Evolutionary conservation across 35 echinoderm and acorn worm genomes (phyloP).

Genomic region (Apostichopus japonicus): DNA sequence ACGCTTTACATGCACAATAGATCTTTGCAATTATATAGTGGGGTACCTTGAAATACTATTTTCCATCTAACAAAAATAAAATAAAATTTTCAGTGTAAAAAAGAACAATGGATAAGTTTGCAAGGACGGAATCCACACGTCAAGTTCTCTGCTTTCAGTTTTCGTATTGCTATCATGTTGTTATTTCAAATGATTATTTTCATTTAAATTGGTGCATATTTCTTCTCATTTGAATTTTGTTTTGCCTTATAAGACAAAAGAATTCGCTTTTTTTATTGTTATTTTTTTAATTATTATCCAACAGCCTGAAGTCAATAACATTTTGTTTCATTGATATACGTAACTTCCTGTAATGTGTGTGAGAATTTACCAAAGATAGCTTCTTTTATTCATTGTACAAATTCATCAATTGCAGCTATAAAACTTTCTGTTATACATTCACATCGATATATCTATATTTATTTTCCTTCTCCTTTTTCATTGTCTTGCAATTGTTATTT

Average conservation of each 20-base stretch:
- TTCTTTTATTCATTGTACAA: slow-evolving; percentile 1
- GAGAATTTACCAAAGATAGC: background rate
- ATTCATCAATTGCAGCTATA: background rate
- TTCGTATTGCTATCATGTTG: no score
- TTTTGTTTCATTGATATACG: background rate
- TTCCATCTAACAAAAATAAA: no score
- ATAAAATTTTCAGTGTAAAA: no score
- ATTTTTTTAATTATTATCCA: background rate
- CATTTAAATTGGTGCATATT: background rate
- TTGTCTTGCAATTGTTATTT: no score
- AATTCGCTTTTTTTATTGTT: background rate
- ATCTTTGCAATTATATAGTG: no score
- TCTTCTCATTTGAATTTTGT: background rate
- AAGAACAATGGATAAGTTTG: no score
- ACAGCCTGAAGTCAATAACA: background rate
- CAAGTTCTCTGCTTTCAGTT: no score
- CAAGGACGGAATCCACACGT: no score
- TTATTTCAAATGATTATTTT: background rate
- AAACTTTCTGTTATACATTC: background rate
- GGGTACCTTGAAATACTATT: no score
- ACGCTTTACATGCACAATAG: no score
- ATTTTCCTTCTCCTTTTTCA: no score
- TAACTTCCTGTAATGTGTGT: slow-evolving; percentile 4
- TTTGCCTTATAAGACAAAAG: background rate
- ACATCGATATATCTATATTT: no score